phyloP scores from a whole-genome alignment of 1,140 invertebrate species.

The Aleiodes sp. region DNA sequence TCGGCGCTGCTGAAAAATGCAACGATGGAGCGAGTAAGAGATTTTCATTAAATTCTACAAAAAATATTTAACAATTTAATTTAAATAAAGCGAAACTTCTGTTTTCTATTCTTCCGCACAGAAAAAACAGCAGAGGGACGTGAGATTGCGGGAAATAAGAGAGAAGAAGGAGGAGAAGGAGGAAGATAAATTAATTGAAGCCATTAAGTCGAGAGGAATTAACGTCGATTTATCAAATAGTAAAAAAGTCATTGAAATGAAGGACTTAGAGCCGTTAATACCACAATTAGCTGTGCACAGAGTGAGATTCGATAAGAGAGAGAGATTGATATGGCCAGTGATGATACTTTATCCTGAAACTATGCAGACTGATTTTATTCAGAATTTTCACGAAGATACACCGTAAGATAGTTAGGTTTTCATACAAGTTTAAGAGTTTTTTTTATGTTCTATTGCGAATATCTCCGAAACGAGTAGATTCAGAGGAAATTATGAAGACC shows the following conservation, averaged over 20 bases:
- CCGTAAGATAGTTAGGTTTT: slow-evolving; percentile 63
- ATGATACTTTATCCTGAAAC: slow-evolving; percentile 86
- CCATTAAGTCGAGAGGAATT: slow-evolving; percentile 68
- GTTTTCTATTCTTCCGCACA: slow-evolving; percentile 41
- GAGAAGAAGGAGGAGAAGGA: slow-evolving; percentile 69
- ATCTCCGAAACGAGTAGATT: too few species aligned
- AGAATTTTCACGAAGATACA: slow-evolving; percentile 78
- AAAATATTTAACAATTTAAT: slow-evolving; percentile 15
- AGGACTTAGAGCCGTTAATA: slow-evolving; percentile 71
- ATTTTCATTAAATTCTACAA: too few species aligned
- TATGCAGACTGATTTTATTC: slow-evolving; percentile 76
- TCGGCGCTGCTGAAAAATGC: slow-evolving; percentile 71
- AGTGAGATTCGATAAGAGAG: slow-evolving; percentile 71
- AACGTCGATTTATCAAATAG: slow-evolving; percentile 56
- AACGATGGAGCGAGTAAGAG: slow-evolving; percentile 64
- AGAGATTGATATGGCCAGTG: slow-evolving; percentile 81
- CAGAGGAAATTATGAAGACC: too few species aligned
- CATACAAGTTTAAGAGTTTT: background rate
- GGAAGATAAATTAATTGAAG: slow-evolving; percentile 68
- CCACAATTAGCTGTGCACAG: slow-evolving; percentile 69
- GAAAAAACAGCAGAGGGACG: slow-evolving; percentile 70
- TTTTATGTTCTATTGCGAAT: background rate
- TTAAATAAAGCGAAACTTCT: slow-evolving; percentile 6
- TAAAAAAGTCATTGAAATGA: slow-evolving; percentile 60
- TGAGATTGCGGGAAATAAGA: slow-evolving; percentile 69